Conservation (phyloP, 2,888 invertebrate species). For the Sesia bembeciformis region DNA sequence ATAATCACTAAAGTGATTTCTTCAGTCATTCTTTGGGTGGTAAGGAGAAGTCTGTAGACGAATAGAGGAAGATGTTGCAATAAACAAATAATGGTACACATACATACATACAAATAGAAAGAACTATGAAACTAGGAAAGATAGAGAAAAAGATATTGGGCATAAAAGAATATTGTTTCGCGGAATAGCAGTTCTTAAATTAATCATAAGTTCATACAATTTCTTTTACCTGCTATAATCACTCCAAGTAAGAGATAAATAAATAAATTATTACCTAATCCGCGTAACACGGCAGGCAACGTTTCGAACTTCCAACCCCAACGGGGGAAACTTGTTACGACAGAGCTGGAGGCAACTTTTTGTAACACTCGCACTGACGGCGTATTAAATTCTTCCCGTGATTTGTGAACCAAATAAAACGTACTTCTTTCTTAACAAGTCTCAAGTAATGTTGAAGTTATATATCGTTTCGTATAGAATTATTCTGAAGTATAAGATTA, state of each 20-base stretch:
- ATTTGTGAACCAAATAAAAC: neutral
- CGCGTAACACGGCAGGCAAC: slow-evolving; percentile 30
- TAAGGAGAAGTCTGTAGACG: too few relatives aligned
- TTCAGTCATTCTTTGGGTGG: too few relatives aligned
- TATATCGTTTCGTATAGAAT: too few relatives aligned
- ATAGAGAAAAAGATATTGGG: too few relatives aligned
- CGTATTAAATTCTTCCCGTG: slow-evolving; percentile 17
- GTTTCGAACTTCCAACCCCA: slow-evolving; percentile 30
- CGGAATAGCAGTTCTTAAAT: neutral
- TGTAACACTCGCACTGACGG: slow-evolving; percentile 28
- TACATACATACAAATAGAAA: too few relatives aligned
- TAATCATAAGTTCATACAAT: neutral
- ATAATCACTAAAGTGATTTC: too few relatives aligned
- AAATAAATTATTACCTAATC: slow-evolving; percentile 55
- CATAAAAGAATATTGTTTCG: too few relatives aligned
- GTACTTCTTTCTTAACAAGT: neutral
- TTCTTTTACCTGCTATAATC: neutral
- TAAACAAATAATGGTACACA: too few relatives aligned
- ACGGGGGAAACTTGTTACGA: slow-evolving; percentile 25
- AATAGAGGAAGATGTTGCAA: too few relatives aligned
- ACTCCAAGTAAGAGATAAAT: slow-evolving; percentile 18
- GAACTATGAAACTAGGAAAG: too few relatives aligned
- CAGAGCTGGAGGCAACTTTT: slow-evolving; percentile 40
- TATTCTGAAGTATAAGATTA: too few relatives aligned
- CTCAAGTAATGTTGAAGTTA: neutral